A percentile compares a stretch with the other conserved stretches of the same genome.
Conservation (phyloP, 2,797 vertebrate species). For the Tapirus indicus region DNA sequence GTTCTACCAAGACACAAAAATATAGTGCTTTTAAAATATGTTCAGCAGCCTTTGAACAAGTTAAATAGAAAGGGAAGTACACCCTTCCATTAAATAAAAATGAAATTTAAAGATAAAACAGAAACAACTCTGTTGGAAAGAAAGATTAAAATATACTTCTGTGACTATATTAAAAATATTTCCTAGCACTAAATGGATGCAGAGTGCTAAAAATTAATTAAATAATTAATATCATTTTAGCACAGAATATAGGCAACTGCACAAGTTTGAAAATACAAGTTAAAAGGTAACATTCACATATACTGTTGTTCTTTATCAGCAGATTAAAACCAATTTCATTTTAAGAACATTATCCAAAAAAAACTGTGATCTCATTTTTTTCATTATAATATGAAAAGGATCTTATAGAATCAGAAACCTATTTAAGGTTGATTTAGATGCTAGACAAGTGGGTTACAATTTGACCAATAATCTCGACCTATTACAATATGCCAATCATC, state of each 20-base stretch:
- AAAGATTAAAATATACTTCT: neutral
- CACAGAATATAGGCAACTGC: neutral
- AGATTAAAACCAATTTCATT: slow-evolving; percentile 1
- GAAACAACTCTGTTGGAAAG: neutral
- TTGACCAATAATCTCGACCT: neutral
- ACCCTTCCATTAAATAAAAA: slow-evolving; percentile 5
- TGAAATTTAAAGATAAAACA: neutral
- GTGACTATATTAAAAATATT: neutral
- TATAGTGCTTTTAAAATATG: neutral
- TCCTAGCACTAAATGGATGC: neutral
- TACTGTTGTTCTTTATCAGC: neutral
- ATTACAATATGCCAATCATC: neutral
- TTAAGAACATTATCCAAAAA: slow-evolving; percentile 13
- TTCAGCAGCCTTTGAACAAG: neutral
- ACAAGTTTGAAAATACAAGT: neutral
- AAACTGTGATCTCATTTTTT: neutral
- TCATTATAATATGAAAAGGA: neutral
- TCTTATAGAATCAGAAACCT: neutral
- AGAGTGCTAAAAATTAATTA: slow-evolving; percentile 10
- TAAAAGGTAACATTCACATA: neutral
- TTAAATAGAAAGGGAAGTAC: neutral
- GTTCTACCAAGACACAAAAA: neutral
- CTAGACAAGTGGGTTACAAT: neutral
- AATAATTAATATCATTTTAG: neutral
- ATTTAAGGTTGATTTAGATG: slow-evolving; percentile 44